phyloP scores from a whole-genome alignment of 2,113 vertebrate genomes.

The Polypterus senegalus region DNA sequence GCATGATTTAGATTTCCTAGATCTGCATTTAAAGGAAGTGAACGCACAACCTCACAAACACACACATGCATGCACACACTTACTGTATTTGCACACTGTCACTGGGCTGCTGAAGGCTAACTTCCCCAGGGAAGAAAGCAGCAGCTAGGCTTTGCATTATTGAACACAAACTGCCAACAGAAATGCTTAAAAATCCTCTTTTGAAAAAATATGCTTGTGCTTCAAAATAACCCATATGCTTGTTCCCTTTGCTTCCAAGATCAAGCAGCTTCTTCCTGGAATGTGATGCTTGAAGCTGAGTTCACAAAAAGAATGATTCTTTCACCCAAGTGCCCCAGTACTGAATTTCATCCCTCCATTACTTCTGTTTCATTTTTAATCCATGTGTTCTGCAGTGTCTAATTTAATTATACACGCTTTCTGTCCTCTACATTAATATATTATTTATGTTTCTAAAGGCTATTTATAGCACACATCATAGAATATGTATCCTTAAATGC shows the following conservation, averaged over 20 bases:
- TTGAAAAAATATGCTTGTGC: constrained; percentile 7
- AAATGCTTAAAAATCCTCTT: constrained; percentile 15
- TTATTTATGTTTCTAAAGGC: too few species aligned
- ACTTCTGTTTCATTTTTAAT: too few species aligned
- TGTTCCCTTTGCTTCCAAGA: not conserved
- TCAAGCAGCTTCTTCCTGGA: not conserved
- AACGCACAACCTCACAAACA: constrained; percentile 23
- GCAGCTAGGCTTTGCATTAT: constrained; percentile 45
- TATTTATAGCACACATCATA: too few species aligned
- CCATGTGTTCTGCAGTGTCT: too few species aligned
- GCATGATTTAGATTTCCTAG: constrained; percentile 15
- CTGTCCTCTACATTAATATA: too few species aligned
- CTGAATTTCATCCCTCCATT: too few species aligned
- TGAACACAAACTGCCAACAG: constrained; percentile 33
- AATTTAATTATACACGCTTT: too few species aligned
- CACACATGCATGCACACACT: not conserved
- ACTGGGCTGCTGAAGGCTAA: constrained; percentile 44
- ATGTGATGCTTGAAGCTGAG: too few species aligned
- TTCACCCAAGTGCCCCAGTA: too few species aligned
- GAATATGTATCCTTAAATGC: too few species aligned
- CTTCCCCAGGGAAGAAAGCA: constrained; percentile 30
- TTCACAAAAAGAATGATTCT: too few species aligned
- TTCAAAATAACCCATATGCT: constrained; percentile 7
- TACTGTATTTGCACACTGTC: constrained; percentile 10
- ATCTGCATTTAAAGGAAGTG: constrained; percentile 29